Percentiles rank a stretch among this genome's conserved stretches.
phyloP scores from a whole-genome alignment of 2,797 vertebrate species.

The Lophotriccus pileatus region DNA sequence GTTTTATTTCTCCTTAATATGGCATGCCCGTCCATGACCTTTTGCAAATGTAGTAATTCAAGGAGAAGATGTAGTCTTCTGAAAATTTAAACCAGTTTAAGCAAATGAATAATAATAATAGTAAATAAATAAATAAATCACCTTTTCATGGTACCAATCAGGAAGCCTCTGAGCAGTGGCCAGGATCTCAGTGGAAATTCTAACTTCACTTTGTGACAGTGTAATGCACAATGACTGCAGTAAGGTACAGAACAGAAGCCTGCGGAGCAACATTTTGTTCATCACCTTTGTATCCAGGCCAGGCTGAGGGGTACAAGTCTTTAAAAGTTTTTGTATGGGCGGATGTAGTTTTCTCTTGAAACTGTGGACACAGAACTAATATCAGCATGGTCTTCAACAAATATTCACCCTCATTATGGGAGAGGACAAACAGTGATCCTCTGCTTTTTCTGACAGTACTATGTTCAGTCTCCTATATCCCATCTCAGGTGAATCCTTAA shows the following conservation, averaged over 20 bases:
- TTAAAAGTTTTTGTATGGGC: neutral
- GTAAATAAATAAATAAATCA: neutral
- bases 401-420: neutral
- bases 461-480: neutral
- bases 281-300: neutral
- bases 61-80: neutral
- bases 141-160: constrained; percentile 26
- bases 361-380: neutral
- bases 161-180: constrained; percentile 37
- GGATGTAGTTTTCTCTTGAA: neutral
- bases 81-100: constrained; percentile 8
- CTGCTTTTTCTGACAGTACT: neutral
- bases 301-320: neutral
- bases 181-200: constrained; percentile 45
- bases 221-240: neutral
- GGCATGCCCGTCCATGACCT: neutral
- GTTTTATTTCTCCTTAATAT: constrained; percentile 9
- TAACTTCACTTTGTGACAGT: neutral
- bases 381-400: neutral
- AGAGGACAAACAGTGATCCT: neutral
- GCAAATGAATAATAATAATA: neutral
- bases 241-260: neutral
- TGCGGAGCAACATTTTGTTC: constrained; percentile 12
- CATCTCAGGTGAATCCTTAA: neutral
- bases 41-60: neutral